These are phyloP conservation scores for Callospermophilus lateralis DNA, from an alignment of 2,113 vertebrate genomes.

Conservation along the genomic window DNA sequence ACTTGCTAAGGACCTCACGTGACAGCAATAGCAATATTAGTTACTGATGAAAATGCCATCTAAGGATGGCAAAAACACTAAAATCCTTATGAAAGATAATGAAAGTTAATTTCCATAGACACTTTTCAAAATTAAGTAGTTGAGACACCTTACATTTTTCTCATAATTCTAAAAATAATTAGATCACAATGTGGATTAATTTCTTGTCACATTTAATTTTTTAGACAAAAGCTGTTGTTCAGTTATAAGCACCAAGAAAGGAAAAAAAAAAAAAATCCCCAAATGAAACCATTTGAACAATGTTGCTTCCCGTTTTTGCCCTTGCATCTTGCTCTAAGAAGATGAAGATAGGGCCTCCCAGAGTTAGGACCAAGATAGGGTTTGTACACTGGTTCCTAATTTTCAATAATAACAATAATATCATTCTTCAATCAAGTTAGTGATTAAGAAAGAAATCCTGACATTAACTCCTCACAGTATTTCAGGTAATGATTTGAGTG, in stretches of 20 bases:
- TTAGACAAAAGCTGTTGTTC: conserved; percentile 81
- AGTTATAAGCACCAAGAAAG: conserved; percentile 49
- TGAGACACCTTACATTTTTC: conserved; percentile 85
- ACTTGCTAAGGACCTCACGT: background rate
- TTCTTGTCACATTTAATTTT: conserved; percentile 88
- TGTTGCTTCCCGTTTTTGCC: background rate
- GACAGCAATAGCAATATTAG: background rate
- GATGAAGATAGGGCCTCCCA: background rate
- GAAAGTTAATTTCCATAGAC: conserved; percentile 81
- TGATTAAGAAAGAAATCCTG: conserved; percentile 54
- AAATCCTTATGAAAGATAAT: conserved; percentile 75
- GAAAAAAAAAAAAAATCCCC: conserved; percentile 44
- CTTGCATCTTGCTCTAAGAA: conserved; percentile 21
- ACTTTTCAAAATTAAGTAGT: conserved; percentile 87
- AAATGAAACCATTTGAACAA: conserved; percentile 56
- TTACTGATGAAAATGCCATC: conserved; percentile 50
- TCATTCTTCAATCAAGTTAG: conserved; percentile 13
- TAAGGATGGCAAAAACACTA: conserved; percentile 56
- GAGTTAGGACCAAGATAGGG: background rate
- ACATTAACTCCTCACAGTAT: conserved; percentile 14
- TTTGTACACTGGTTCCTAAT: background rate
- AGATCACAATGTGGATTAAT: conserved; percentile 87
- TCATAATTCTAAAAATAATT: conserved; percentile 87
- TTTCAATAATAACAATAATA: background rate
- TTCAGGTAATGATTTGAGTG: background rate